These are phyloP conservation scores for Adoxophyes honmai DNA, from an alignment of 1,140 invertebrate species.

Conservation along the genomic window DNA sequence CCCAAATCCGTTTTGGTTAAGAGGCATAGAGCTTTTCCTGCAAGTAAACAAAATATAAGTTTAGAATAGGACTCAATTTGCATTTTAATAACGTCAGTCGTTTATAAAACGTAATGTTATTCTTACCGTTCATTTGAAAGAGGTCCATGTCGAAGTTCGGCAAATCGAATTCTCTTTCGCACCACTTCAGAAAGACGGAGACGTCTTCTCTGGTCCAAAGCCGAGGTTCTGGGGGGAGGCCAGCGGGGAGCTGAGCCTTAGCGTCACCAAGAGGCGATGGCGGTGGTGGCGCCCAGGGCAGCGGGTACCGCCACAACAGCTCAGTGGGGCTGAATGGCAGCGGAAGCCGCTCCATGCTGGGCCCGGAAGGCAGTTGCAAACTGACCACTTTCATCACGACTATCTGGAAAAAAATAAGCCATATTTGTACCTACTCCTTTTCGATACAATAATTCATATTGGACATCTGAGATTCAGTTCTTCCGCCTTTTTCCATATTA, in stretches of 20 bases:
- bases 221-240: constrained; percentile 90
- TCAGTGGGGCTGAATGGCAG: constrained; percentile 80
- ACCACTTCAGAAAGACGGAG: constrained; percentile 91
- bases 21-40: constrained; percentile 93
- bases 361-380: constrained; percentile 71
- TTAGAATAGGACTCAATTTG: not conserved
- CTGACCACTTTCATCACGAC: constrained; percentile 72
- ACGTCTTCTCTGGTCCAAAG: constrained; percentile 95
- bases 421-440: no score
- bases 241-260: constrained; percentile 89
- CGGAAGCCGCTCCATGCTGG: constrained; percentile 74
- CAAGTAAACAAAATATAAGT: constrained; percentile 31
- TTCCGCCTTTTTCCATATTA: no score
- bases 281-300: constrained; percentile 81
- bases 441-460: no score
- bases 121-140: constrained; percentile 97
- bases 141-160: constrained; percentile 94
- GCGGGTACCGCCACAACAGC: constrained; percentile 89
- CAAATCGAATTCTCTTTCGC: constrained; percentile 94
- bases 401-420: constrained; percentile 43
- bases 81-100: constrained; percentile 20
- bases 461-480: no score
- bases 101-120: no score
- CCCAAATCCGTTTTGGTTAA: constrained; percentile 93
- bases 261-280: constrained; percentile 88